Evolutionary conservation across 2,797 vertebrate genomes (phyloP).

Genomic region (Knipowitschia caucasica): DNA sequence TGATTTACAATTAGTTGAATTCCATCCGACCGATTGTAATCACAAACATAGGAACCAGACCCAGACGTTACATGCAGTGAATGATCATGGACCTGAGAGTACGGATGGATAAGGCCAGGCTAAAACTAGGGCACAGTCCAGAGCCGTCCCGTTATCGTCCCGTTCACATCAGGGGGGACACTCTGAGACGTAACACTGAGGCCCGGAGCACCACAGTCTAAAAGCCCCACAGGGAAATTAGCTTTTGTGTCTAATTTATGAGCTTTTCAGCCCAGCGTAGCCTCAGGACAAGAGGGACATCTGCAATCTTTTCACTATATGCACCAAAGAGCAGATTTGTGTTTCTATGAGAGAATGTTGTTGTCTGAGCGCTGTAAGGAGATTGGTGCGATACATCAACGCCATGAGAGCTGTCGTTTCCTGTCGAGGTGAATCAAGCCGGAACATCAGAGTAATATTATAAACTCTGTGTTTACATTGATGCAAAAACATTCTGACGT

Average conservation of each 20-base stretch:
- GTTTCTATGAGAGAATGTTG: conserved; percentile 22
- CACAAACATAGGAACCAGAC: too few species aligned
- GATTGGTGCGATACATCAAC: conserved; percentile 49
- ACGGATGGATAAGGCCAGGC: too few species aligned
- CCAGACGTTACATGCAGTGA: too few species aligned
- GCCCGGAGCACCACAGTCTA: conserved; percentile 40
- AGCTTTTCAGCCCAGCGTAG: conserved; percentile 53
- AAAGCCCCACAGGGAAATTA: conserved; percentile 68
- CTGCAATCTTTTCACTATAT: conserved; percentile 49
- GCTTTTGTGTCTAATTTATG: conserved; percentile 70
- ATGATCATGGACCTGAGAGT: too few species aligned
- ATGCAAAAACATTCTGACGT: conserved; percentile 33
- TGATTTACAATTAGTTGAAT: too few species aligned
- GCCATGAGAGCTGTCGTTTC: conserved; percentile 31
- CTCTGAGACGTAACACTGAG: conserved; percentile 51
- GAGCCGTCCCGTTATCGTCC: conserved; percentile 55
- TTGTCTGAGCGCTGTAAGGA: conserved; percentile 36
- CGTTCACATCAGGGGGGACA: conserved; percentile 62
- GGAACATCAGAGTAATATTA: conserved; percentile 9
- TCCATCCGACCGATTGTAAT: too few species aligned
- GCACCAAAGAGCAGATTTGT: conserved; percentile 14
- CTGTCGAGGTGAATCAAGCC: conserved; percentile 17
- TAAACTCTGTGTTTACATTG: too few species aligned
- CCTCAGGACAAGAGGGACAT: conserved; percentile 49
- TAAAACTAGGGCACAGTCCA: conserved; percentile 50